Base-by-base conservation (phyloP, 2,888 invertebrate genomes). In the Lathronympha strigana region DNA sequence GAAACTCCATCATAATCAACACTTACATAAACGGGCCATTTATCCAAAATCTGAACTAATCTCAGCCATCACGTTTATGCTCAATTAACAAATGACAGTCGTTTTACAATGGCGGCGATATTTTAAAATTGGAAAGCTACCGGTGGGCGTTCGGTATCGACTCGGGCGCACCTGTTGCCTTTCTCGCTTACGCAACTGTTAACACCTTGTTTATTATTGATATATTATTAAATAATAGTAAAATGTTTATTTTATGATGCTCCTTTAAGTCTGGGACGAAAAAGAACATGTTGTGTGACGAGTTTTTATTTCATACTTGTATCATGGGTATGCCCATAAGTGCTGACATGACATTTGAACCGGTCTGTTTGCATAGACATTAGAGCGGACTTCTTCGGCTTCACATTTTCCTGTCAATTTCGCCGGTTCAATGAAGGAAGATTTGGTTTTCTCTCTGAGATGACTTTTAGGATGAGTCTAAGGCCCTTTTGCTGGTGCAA, bases 41-140 rank as follows among this genome's bases (percentile, higher is more conserved):
- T 49, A 38, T 25, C 13, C 36, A 19, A 50, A 49, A 60, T 38
- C 19, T 28, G 38, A 15, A 19, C 31, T 49, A 33, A 60, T 60
- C 23, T 33, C 28, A 0, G 11, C 36, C 25, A 19, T 31, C 43
- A 31, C n/a, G 17, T 38, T 38, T 38, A 50, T 19, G 23, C 50
- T 17, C 47, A 62, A 66, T 60, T 50, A 66, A 60, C 53, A 60
- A 58, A 63, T 60, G 55, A 63, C 61, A 61, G 51, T 45, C 53
- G 19, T 13, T 36, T 19, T 63, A 67, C 68, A 63, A 68, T 68
- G 53, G 33, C 51, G 60, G 11, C 45, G 50, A 61, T 68, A 68
- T 62, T 68, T 64, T 69, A 67, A 68, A 69, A 72, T 71, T 72
- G 69, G 72, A 71, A 72, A 72, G 71, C 66, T 60, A 61, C 49